Conservation (phyloP, 2,797 vertebrate species). For the Mormyrus proboscirostris region DNA sequence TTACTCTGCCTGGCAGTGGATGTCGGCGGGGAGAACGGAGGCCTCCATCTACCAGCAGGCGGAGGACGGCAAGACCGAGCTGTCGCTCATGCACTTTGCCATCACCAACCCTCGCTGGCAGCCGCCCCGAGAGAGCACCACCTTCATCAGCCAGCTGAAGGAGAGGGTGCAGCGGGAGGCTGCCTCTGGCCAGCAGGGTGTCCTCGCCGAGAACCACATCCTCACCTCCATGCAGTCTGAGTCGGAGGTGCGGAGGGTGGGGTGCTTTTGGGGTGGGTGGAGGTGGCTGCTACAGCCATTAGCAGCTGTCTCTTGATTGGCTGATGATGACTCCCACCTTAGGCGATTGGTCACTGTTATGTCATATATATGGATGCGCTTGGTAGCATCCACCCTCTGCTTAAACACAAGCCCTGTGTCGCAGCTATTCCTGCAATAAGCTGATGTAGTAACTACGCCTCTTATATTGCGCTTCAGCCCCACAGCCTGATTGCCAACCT, state of each 20-base stretch:
- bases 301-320: not conserved
- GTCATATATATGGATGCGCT: not conserved
- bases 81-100: constrained; percentile 98
- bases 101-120: constrained; percentile 98
- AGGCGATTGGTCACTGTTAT: not conserved
- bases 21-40: constrained; percentile 90
- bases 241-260: constrained; percentile 70
- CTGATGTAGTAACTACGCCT: not conserved
- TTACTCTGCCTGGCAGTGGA: constrained; percentile 68
- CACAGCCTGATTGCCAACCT: constrained; percentile 90
- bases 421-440: not conserved
- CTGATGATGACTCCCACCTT: not conserved
- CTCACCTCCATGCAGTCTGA: constrained; percentile 79
- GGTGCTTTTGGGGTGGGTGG: not conserved
- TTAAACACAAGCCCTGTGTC: not conserved
- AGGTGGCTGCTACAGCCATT: not conserved
- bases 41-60: constrained; percentile 97
- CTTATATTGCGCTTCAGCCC: constrained; percentile 62
- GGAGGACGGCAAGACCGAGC: constrained; percentile 90
- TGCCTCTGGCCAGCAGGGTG: constrained; percentile 61
- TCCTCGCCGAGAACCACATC: constrained; percentile 67
- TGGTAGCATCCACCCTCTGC: not conserved
- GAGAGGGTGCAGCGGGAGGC: constrained; percentile 89
- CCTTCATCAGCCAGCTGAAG: constrained; percentile 92
- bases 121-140: constrained; percentile 86